Evolutionary conservation across 2,797 vertebrate species (phyloP), one percentile per base, ranked within the genome.

Genomic region (Philypnodon macrostomus): DNA sequence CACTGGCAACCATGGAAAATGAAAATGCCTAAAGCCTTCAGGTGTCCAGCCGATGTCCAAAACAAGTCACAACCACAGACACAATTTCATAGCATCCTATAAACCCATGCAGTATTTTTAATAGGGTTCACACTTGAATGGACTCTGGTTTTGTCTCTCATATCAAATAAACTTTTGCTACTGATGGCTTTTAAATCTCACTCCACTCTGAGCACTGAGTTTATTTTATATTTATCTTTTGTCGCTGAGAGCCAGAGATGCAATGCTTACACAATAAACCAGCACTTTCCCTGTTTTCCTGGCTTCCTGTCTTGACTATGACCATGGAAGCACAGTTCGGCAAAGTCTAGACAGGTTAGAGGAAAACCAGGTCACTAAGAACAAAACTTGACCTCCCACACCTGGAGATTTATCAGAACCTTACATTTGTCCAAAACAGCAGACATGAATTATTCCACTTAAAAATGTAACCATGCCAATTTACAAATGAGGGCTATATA

Each of bases 291-390:
- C 34, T 46, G 15, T 55, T 59, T 63, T 48, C 29, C 47, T 58
- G 31, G 42, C 67, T 71, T 80, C 67, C 73, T 77, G 53, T 67
- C 39, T 37, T 62, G 63, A 35, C 57, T 46, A 55, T 76, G 63
- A 40, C 64, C 56, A 58, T 67, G 44, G 63, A 9, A 61, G 35
- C 53, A 4, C 48, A 33, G 36, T 56, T 62, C 68, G 58, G 68
- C 32, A 40, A 36, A 19, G 68, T 83, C 69, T 81, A 84, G 80
- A 77, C 70, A 46, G 56, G 53, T 63, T 44, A 36, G 57, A 76
- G 36, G 54, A 17, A 66, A 74, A 73, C 35, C 38, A 67, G 68
- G 58, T 75, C 59, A 63, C 33, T 49, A 58, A 69, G 33, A 76
- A 58, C 31, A 60, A 66, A 69, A 66, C 49, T n/a, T n/a, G n/a